A percentile compares a stretch with the other conserved stretches of the same genome.
Evolutionary conservation across 2,797 vertebrate genomes (phyloP).

Genomic region (Centropyge bicolor): DNA sequence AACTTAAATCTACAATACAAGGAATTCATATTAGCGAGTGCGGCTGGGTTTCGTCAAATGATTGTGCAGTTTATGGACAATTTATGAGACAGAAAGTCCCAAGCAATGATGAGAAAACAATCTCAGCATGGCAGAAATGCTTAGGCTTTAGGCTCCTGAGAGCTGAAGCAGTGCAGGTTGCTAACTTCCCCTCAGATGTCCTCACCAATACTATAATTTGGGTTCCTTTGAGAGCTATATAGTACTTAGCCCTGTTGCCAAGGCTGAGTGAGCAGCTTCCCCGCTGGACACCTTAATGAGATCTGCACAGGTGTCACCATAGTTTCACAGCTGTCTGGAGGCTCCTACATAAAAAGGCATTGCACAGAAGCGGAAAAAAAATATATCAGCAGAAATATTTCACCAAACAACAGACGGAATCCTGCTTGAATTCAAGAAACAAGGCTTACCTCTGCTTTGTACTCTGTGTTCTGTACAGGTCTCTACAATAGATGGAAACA

Average conservation of each 20-base stretch:
- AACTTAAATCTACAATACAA: conserved; percentile 68
- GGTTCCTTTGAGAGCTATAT: conserved; percentile 69
- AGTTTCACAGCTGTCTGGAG: conserved; percentile 76
- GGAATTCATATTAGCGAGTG: conserved; percentile 70
- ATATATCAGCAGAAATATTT: conserved; percentile 34
- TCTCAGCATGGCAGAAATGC: conserved; percentile 49
- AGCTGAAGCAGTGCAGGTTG: conserved; percentile 49
- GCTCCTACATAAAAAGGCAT: conserved; percentile 55
- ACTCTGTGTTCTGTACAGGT: not conserved
- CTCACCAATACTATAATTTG: conserved; percentile 62
- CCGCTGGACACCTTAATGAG: conserved; percentile 77
- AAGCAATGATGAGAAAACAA: conserved; percentile 66
- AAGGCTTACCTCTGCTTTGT: not conserved
- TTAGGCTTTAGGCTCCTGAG: conserved; percentile 44
- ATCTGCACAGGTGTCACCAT: conserved; percentile 78
- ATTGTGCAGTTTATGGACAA: conserved; percentile 67
- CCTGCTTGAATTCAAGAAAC: conserved; percentile 31
- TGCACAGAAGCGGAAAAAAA: conserved; percentile 48
- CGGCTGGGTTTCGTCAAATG: conserved; percentile 67
- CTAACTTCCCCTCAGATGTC: conserved; percentile 64
- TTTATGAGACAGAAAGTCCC: conserved; percentile 65
- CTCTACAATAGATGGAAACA: not conserved
- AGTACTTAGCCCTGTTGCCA: conserved; percentile 71
- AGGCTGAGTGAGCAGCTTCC: conserved; percentile 70
- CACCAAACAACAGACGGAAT: conserved; percentile 23